phyloP scores from a whole-genome alignment of 2,113 vertebrate genomes.

The Smithornis capensis region DNA sequence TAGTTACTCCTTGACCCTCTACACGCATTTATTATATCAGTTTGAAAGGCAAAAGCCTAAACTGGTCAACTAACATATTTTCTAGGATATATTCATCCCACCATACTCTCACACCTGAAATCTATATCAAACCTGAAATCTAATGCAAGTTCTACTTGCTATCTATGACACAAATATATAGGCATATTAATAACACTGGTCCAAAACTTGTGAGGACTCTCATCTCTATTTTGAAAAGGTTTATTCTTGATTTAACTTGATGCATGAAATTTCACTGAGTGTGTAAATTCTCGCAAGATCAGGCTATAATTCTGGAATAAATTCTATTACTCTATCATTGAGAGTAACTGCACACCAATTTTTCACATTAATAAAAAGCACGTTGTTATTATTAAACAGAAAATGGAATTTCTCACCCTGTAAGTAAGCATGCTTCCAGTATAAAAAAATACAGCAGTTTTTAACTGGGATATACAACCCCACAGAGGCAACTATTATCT shows the following conservation, averaged over 20 bases:
- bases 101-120: not conserved
- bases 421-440: not conserved
- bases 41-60: not conserved
- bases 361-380: not conserved
- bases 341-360: not conserved
- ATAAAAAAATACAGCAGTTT: not conserved
- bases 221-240: not conserved
- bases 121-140: not conserved
- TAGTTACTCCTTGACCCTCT: not conserved
- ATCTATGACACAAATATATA: not conserved
- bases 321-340: not conserved
- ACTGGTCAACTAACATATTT: not conserved
- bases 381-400: not conserved
- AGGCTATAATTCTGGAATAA: not conserved
- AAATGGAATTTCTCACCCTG: not conserved
- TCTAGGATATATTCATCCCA: not conserved
- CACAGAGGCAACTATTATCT: not conserved
- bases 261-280: not conserved
- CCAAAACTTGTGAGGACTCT: not conserved
- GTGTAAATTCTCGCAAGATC: not conserved
- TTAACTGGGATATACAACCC: not conserved
- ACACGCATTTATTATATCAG: not conserved
- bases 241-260: not conserved
- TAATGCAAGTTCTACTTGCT: not conserved
- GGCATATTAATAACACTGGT: not conserved